Conservation (phyloP, 2,888 invertebrate genomes). For the Rotaria macrura region DNA sequence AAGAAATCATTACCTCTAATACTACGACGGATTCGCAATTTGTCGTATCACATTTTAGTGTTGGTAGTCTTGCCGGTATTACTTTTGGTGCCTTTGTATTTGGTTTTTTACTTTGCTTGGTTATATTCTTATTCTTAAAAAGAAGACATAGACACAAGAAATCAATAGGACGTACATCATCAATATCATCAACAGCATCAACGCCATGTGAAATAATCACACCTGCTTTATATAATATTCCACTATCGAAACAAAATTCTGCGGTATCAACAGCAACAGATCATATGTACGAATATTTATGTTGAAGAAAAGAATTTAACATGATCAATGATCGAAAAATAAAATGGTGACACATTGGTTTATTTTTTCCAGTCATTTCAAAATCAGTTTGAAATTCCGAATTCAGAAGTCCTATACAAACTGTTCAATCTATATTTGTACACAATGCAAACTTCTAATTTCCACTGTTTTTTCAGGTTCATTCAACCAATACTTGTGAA, state of each 20-base stretch:
- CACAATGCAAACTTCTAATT: too few relatives aligned
- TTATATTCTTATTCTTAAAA: neutral
- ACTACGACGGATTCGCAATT: too few relatives aligned
- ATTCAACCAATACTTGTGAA: too few relatives aligned
- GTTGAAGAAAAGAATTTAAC: too few relatives aligned
- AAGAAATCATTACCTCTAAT: neutral
- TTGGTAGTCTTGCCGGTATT: neutral
- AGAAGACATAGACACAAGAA: neutral
- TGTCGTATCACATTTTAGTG: too few relatives aligned
- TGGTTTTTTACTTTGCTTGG: neutral
- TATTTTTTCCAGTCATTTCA: too few relatives aligned
- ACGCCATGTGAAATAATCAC: neutral
- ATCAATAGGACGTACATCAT: neutral
- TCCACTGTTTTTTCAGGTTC: too few relatives aligned
- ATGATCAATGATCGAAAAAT: too few relatives aligned
- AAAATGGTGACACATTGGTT: too few relatives aligned
- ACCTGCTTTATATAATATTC: neutral
- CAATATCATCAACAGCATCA: neutral
- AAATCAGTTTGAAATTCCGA: too few relatives aligned
- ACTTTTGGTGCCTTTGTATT: neutral
- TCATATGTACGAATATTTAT: neutral
- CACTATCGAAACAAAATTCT: neutral
- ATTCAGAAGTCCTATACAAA: too few relatives aligned
- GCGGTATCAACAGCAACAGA: neutral
- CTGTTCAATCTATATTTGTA: too few relatives aligned